Evolutionary conservation across 2,888 invertebrate species (phyloP).

Genomic region (Oeneis ivallda): DNA sequence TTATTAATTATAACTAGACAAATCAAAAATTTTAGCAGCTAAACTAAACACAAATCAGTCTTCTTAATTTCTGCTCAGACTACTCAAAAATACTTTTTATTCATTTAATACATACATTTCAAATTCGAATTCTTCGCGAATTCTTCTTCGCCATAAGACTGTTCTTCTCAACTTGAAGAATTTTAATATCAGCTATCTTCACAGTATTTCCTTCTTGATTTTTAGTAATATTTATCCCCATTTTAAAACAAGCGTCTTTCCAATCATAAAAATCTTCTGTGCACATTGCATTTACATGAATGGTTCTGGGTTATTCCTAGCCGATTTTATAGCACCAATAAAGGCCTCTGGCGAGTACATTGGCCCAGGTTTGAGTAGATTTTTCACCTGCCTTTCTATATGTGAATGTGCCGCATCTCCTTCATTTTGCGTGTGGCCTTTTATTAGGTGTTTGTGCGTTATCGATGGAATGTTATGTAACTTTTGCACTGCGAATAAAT

Average conservation of each 20-base stretch:
- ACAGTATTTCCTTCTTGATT: neutral
- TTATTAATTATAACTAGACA: too few species aligned
- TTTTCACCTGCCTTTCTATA: constrained; percentile 37
- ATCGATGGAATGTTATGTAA: constrained; percentile 36
- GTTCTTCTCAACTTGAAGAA: neutral
- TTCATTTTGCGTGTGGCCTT: constrained; percentile 43
- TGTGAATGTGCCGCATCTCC: constrained; percentile 39
- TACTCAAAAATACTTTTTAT: too few species aligned
- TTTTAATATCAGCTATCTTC: neutral
- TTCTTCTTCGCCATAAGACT: too few species aligned
- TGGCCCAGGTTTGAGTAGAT: constrained; percentile 28
- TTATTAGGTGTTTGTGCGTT: constrained; percentile 43
- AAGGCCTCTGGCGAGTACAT: constrained; percentile 33
- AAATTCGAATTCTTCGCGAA: too few species aligned
- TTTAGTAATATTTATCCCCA: constrained; percentile 16
- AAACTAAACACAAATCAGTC: too few species aligned
- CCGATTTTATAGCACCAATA: constrained; percentile 31
- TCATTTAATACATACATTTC: too few species aligned
- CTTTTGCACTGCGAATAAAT: constrained; percentile 35
- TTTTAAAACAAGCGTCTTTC: constrained; percentile 40
- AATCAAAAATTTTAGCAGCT: too few species aligned
- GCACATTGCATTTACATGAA: too few species aligned
- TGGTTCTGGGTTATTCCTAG: constrained; percentile 29
- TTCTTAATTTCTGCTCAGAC: too few species aligned
- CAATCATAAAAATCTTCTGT: constrained; percentile 41